Conservation (phyloP, 2,797 vertebrate species). For the Gadopsis bispinosus region DNA sequence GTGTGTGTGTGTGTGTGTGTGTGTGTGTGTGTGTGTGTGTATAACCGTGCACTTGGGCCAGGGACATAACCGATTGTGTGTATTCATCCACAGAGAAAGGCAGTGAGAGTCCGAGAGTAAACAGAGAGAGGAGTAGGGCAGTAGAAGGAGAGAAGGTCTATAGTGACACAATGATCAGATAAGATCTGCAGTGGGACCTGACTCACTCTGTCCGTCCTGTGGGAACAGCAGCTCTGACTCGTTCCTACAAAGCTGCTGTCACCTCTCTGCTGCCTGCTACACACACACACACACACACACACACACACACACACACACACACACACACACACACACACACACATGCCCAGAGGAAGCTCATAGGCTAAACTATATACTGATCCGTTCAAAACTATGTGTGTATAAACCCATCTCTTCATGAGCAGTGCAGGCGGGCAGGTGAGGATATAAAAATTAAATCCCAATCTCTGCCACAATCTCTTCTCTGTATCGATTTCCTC, state of each 20-base stretch:
- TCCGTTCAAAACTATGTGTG: slow-evolving; percentile 8
- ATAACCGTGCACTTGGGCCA: slow-evolving; percentile 46
- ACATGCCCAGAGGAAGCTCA: background rate
- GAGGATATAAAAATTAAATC: slow-evolving; percentile 62
- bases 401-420: slow-evolving; percentile 20
- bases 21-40: no score
- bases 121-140: slow-evolving; percentile 56
- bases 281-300: slow-evolving; percentile 27
- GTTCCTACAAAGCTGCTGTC: slow-evolving; percentile 64
- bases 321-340: slow-evolving; percentile 15
- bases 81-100: slow-evolving; percentile 43
- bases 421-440: slow-evolving; percentile 40
- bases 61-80: slow-evolving; percentile 67
- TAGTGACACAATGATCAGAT: slow-evolving; percentile 78
- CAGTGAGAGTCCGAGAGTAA: slow-evolving; percentile 50
- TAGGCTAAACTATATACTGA: background rate
- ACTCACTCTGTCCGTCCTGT: slow-evolving; percentile 75
- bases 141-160: slow-evolving; percentile 65
- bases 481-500: slow-evolving; percentile 75
- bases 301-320: slow-evolving; percentile 21
- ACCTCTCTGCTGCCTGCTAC: slow-evolving; percentile 30
- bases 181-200: slow-evolving; percentile 77
- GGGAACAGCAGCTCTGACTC: slow-evolving; percentile 73
- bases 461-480: slow-evolving; percentile 65
- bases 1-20: slow-evolving; percentile 32